Percentiles rank a stretch among this genome's conserved stretches.
These are phyloP conservation scores for Yponomeuta sedellus DNA, from an alignment of 2,888 invertebrate genomes.

Conservation along the genomic window DNA sequence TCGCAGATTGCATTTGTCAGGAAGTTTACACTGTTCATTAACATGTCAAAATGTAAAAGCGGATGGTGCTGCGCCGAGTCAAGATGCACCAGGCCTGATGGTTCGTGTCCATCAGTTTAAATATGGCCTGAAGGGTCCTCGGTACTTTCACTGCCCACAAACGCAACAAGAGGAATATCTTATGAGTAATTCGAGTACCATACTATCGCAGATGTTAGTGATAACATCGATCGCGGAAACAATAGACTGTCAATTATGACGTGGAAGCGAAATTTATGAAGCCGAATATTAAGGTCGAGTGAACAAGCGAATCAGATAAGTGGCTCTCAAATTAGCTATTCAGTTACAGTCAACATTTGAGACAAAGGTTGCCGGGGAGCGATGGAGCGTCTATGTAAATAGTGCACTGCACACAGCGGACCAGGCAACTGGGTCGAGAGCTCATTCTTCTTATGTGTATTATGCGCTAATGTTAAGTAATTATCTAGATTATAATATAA, in stretches of 20 bases:
- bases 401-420: constrained; percentile 37
- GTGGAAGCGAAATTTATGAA: constrained; percentile 52
- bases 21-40: constrained; percentile 41
- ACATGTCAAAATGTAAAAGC: constrained; percentile 37
- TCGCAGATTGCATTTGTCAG: constrained; percentile 30
- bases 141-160: constrained; percentile 31
- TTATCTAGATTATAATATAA: constrained; percentile 11
- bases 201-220: constrained; percentile 16
- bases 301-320: constrained; percentile 69
- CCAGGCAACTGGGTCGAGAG: constrained; percentile 53
- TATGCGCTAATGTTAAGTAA: constrained; percentile 10
- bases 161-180: neutral
- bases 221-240: constrained; percentile 31
- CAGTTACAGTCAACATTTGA: constrained; percentile 47
- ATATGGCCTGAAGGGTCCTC: constrained; percentile 36
- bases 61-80: constrained; percentile 14
- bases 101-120: constrained; percentile 36
- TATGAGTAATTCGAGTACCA: constrained; percentile 1
- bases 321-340: constrained; percentile 63
- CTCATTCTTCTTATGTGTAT: constrained; percentile 15
- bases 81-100: constrained; percentile 30
- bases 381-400: constrained; percentile 59
- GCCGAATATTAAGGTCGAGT: constrained; percentile 64
- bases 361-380: constrained; percentile 61
- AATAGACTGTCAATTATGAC: constrained; percentile 52